Evolutionary conservation across 2,888 invertebrate genomes (phyloP), one percentile per base, ranked within the genome.

Genomic region (Allacma fusca): DNA sequence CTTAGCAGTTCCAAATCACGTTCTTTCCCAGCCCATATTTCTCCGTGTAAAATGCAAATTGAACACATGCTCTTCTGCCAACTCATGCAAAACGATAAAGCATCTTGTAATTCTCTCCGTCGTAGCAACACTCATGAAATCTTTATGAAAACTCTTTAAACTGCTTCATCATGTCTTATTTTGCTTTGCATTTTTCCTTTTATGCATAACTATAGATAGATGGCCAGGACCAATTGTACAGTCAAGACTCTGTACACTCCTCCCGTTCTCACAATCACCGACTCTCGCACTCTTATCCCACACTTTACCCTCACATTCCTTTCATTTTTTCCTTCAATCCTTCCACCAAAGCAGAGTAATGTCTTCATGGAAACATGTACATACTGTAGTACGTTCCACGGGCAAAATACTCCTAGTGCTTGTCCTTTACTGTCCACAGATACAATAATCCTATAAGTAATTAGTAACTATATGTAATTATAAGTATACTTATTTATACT

Each of bases 11-110:
- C 62, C 62, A 62, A 62, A 62, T 62, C 62, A 62, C 62, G 62
- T 24, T 62, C 7, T 62, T 26, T 26, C 62, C 24, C 62, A 24
- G 9, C 62, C 62, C 62, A 62, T 26, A 62, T 21, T 62, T 62
- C 62, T 26, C 62, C 24, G 62, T 24, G 62, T 62, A 62, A 26
- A 24, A 62, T 68, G 34, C 34, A 68, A 68, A 68, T 68, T 68
- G 68, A 43, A 68, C 68, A 68, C 68, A 68, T 68, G 68, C 68
- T 40, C 73, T 74, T 74, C 64, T 74, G 73, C 64, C 73, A 74
- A 74, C 64, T 43, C 64, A 64, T 64, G 29, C 59, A 72, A 72
- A 57, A 64, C 34, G 73, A 72, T 21, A 72, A 62, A 62, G 62
- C 62, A 62, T 26, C 62, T 62, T 26, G 62, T 62, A 62, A 23